A percentile compares a stretch with the other conserved stretches of the same genome.
Conservation (phyloP, 1,140 invertebrate species). For the Nautilus pompilius region DNA sequence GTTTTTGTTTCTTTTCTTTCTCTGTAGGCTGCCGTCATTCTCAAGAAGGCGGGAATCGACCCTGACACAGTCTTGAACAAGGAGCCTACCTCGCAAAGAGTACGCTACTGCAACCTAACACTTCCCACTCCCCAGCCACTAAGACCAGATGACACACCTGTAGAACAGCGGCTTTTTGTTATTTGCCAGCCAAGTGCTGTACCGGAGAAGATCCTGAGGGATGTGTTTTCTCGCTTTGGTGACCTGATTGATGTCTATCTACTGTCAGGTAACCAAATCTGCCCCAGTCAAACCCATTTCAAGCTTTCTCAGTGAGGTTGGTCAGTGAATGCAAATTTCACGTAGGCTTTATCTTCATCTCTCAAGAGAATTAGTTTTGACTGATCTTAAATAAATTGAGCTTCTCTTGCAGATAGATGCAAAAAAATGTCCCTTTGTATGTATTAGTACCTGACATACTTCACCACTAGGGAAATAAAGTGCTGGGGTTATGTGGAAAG, state of each 20-base stretch:
- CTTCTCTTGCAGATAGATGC: no score
- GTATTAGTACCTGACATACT: no score
- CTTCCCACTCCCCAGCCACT: slow-evolving; percentile 70
- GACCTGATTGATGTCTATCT: slow-evolving; percentile 88
- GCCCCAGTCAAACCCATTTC: no score
- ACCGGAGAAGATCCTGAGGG: slow-evolving; percentile 74
- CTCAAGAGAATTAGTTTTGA: no score
- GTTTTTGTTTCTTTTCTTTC: no score
- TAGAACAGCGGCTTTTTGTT: slow-evolving; percentile 62
- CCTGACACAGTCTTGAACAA: slow-evolving; percentile 26
- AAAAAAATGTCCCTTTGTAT: no score
- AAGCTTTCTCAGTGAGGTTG: no score
- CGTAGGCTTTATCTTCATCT: no score
- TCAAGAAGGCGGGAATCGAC: slow-evolving; percentile 47
- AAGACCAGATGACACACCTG: slow-evolving; percentile 69
- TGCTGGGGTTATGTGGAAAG: no score
- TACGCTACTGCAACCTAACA: slow-evolving; percentile 64
- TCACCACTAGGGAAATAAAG: no score
- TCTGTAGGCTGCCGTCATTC: slow-evolving; percentile 41
- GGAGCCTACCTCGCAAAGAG: slow-evolving; percentile 46
- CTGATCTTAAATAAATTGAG: no score
- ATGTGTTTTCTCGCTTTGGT: slow-evolving; percentile 90
- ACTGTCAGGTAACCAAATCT: slow-evolving; percentile 72
- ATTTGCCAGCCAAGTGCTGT: slow-evolving; percentile 71
- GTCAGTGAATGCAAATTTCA: no score